phyloP scores from a whole-genome alignment of 1,140 invertebrate genomes.

The Formica exsecta region DNA sequence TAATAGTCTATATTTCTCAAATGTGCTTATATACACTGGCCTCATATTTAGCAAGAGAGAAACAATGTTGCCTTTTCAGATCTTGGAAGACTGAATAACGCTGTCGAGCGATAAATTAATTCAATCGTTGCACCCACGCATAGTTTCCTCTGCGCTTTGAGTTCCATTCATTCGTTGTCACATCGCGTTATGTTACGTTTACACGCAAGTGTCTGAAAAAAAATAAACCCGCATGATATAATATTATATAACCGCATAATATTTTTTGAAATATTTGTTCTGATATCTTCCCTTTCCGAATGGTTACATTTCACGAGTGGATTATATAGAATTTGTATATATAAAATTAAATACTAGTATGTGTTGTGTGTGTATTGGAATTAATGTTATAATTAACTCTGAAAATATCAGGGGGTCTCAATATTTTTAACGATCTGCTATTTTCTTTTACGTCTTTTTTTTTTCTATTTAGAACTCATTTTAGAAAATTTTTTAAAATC shows the following conservation, averaged over 20 bases:
- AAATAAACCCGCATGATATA: neutral
- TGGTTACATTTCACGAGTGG: neutral
- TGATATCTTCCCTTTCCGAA: neutral
- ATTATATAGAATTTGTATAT: neutral
- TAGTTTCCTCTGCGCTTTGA: constrained; percentile 54
- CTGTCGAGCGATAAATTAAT: constrained; percentile 80
- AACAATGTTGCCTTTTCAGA: constrained; percentile 23
- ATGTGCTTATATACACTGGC: no score
- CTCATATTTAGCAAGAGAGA: neutral
- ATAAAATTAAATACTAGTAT: neutral
- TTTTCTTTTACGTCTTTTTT: neutral
- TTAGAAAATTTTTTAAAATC: neutral
- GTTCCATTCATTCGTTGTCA: constrained; percentile 11
- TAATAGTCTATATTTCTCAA: no score
- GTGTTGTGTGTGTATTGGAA: neutral
- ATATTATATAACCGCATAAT: no score
- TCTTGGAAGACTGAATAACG: constrained; percentile 51
- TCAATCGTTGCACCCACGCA: constrained; percentile 74
- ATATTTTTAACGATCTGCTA: neutral
- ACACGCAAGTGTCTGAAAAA: constrained; percentile 3
- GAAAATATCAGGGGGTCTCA: neutral
- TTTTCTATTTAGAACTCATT: neutral
- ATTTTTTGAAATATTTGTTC: neutral
- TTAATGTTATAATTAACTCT: neutral
- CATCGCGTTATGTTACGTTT: constrained; percentile 40